phyloP scores from a whole-genome alignment of 2,888 invertebrate genomes.

The Noctua comes region DNA sequence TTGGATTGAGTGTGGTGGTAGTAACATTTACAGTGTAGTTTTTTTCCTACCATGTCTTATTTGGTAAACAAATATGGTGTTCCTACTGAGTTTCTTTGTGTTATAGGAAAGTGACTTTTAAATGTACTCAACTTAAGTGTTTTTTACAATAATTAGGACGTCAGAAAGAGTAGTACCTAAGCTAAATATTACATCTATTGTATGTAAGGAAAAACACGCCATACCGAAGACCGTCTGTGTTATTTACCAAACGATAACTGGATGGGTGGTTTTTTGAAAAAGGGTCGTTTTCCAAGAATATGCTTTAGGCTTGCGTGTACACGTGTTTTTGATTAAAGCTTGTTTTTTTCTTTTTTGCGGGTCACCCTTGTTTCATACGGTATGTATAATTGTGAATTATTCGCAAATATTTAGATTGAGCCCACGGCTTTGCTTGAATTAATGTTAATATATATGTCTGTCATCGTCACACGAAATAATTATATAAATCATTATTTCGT shows the following conservation, averaged over 20 bases:
- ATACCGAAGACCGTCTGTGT: not conserved
- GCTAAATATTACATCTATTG: not conserved
- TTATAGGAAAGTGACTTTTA: too few relatives aligned
- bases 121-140: too few relatives aligned
- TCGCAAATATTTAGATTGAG: not conserved
- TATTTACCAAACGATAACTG: conserved; percentile 19
- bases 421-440: not conserved
- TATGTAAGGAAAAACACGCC: not conserved
- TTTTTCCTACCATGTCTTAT: not conserved
- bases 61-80: not conserved
- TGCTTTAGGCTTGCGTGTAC: not conserved
- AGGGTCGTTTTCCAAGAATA: not conserved
- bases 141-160: too few relatives aligned
- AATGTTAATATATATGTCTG: not conserved
- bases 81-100: too few relatives aligned
- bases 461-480: not conserved
- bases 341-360: conserved; percentile 1
- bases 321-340: not conserved
- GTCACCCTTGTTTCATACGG: not conserved
- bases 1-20: conserved; percentile 61
- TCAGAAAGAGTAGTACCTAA: not conserved
- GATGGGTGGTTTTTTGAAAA: not conserved
- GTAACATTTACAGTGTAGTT: conserved; percentile 38
- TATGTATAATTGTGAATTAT: not conserved
- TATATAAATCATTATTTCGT: too few relatives aligned